Percentiles rank a stretch among this genome's conserved stretches.
Conservation (phyloP, 2,888 invertebrate species). For the Stenotaenia linearis region DNA sequence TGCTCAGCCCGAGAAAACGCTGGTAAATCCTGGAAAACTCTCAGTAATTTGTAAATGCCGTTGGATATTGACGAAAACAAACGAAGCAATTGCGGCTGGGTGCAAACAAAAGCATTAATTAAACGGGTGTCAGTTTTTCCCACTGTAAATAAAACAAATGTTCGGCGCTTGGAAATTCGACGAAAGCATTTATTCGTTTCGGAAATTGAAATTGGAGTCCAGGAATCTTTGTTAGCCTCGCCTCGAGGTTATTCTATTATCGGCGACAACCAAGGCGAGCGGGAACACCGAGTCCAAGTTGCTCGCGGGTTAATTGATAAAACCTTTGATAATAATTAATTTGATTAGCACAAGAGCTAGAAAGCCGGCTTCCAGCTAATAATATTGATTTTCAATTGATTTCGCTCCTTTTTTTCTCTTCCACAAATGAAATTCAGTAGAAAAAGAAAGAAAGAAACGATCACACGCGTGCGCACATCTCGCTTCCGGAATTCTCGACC, state of each 20-base stretch:
- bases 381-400: conserved; percentile 9
- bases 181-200: neutral
- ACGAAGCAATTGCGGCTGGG: neutral
- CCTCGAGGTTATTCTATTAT: neutral
- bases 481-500: neutral
- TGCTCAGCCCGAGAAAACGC: too few relatives aligned
- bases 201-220: conserved; percentile 9
- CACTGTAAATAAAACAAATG: too few relatives aligned
- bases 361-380: neutral
- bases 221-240: neutral
- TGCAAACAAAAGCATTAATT: too few relatives aligned
- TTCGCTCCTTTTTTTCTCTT: neutral
- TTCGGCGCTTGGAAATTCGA: neutral
- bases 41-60: too few relatives aligned
- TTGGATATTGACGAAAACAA: neutral
- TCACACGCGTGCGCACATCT: neutral
- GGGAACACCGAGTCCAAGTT: neutral
- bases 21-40: too few relatives aligned
- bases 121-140: neutral
- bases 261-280: too few relatives aligned
- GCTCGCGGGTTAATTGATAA: conserved; percentile 3
- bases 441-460: neutral
- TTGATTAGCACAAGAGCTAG: neutral
- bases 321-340: conserved; percentile 9
- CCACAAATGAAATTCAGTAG: neutral